Conservation (phyloP, 2,113 vertebrate genomes). For the Pomatorhinus ruficollis region DNA sequence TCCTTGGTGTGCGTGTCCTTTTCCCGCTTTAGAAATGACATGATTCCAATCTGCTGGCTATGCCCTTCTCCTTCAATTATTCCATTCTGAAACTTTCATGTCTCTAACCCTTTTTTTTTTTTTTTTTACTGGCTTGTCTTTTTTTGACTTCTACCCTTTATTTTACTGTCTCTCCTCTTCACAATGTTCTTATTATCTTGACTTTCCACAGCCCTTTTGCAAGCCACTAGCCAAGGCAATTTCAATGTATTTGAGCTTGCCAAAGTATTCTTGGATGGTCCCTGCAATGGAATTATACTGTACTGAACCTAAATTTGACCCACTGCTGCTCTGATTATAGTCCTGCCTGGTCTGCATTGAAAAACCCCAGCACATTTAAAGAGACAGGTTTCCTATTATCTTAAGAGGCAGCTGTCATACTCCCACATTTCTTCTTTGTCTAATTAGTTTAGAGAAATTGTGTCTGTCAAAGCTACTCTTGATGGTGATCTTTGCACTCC, state of each 20-base stretch:
- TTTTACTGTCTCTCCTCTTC: constrained; percentile 44
- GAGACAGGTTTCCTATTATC: constrained; percentile 55
- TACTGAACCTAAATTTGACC: constrained; percentile 54
- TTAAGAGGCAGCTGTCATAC: constrained; percentile 41
- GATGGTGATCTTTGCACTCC: not conserved
- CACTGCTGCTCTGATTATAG: constrained; percentile 55
- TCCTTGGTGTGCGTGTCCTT: not conserved
- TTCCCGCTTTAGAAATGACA: not conserved
- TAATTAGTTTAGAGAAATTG: constrained; percentile 41
- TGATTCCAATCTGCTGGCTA: not conserved
- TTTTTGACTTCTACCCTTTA: constrained; percentile 52
- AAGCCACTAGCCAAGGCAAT: constrained; percentile 47
- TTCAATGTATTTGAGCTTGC: constrained; percentile 24
- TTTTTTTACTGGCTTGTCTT: constrained; percentile 13
- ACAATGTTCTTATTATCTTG: constrained; percentile 24
- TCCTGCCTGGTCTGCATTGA: constrained; percentile 37
- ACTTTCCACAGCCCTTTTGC: constrained; percentile 37
- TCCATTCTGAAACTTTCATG: not conserved
- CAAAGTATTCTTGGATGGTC: constrained; percentile 22
- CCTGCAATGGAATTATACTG: constrained; percentile 55
- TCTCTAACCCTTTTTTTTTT: not conserved
- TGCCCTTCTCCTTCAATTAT: constrained; percentile 13
- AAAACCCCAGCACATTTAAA: constrained; percentile 56
- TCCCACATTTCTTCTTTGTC: not conserved
- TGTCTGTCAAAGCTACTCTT: constrained; percentile 22